Conservation (phyloP, 2,797 vertebrate species). For the Artibeus jamaicensis region DNA sequence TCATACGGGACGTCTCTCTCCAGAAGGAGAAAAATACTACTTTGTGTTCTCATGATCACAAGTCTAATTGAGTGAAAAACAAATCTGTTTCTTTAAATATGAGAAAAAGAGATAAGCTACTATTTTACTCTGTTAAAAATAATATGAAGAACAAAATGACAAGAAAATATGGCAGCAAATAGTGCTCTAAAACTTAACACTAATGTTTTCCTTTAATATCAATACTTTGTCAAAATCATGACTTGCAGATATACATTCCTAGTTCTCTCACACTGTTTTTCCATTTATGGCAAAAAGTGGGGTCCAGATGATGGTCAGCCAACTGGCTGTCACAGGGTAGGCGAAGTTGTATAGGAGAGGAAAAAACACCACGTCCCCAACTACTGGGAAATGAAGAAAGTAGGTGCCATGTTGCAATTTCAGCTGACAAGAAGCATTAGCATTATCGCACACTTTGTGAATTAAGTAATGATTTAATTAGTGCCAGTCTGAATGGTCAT, state of each 20-base stretch:
- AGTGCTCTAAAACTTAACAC: constrained; percentile 56
- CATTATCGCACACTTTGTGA: constrained; percentile 77
- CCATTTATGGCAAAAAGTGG: constrained; percentile 1
- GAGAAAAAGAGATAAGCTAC: constrained; percentile 75
- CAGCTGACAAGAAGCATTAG: constrained; percentile 83
- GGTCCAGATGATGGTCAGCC: neutral
- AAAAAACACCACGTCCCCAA: neutral
- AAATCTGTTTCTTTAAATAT: constrained; percentile 84
- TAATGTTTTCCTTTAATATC: constrained; percentile 29
- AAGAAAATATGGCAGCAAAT: constrained; percentile 63
- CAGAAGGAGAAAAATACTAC: constrained; percentile 85
- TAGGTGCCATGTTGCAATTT: constrained; percentile 77
- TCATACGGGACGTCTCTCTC: constrained; percentile 81
- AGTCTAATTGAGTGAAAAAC: constrained; percentile 86
- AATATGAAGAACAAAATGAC: constrained; percentile 69
- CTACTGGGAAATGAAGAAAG: constrained; percentile 44
- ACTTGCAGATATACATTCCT: constrained; percentile 7
- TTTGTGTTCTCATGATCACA: constrained; percentile 84
- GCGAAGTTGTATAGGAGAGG: neutral
- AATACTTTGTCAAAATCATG: constrained; percentile 17
- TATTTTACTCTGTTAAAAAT: constrained; percentile 76
- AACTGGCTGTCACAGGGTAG: neutral
- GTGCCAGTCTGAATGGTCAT: constrained; percentile 84
- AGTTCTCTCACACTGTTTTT: neutral
- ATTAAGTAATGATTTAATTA: constrained; percentile 85